Conservation (phyloP, 1,140 invertebrate species). For the Anastatus disparis region DNA sequence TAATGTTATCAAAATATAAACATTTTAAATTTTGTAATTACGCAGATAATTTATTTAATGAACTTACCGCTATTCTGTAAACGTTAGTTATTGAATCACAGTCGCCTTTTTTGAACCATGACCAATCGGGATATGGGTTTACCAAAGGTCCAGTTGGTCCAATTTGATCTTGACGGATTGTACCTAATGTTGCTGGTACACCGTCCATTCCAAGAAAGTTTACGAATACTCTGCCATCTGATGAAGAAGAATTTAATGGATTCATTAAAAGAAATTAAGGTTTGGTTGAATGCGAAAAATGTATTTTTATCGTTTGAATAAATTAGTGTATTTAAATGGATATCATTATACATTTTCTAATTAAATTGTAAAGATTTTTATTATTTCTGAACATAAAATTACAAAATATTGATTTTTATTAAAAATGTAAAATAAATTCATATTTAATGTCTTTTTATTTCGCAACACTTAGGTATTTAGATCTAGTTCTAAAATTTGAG, state of each 20-base stretch:
- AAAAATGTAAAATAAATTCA: too few species aligned
- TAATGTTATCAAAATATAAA: neutral
- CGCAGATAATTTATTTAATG: neutral
- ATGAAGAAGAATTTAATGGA: neutral
- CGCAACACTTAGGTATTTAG: too few species aligned
- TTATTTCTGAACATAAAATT: too few species aligned
- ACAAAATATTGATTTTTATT: too few species aligned
- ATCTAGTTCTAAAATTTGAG: too few species aligned
- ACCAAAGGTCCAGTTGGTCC: conserved; percentile 41
- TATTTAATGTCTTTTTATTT: too few species aligned
- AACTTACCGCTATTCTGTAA: conserved; percentile 29
- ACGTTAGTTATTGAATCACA: conserved; percentile 20
- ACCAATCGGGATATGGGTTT: conserved; percentile 40
- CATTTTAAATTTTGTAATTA: too few species aligned
- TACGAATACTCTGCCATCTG: conserved; percentile 41
- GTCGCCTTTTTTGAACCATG: conserved; percentile 20
- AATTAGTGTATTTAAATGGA: neutral
- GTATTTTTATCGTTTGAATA: neutral
- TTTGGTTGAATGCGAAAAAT: too few species aligned
- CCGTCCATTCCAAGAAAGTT: conserved; percentile 29
- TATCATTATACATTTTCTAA: neutral
- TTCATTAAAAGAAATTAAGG: too few species aligned
- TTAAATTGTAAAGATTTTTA: too few species aligned
- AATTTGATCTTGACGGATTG: conserved; percentile 13
- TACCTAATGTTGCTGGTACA: conserved; percentile 39